These are phyloP conservation scores for Lobophora halterata DNA, from an alignment of 2,888 invertebrate species.

Conservation along the genomic window DNA sequence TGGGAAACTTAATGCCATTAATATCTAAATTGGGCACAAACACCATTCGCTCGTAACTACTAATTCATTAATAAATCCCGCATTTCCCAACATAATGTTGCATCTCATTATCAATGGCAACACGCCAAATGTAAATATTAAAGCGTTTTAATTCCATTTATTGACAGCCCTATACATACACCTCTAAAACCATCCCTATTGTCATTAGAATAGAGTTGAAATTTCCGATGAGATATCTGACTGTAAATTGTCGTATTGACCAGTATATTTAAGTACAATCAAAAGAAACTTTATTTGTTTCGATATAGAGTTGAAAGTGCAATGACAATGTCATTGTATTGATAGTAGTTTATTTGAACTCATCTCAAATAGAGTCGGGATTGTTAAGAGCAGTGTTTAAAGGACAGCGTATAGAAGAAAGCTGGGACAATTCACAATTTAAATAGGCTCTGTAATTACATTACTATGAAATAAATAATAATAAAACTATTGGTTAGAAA, in stretches of 20 bases:
- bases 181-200: constrained; percentile 4
- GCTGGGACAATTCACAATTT: constrained; percentile 5
- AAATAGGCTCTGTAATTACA: too few species aligned
- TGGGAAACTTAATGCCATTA: constrained; percentile 12
- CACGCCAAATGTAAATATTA: constrained; percentile 51
- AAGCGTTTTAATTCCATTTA: constrained; percentile 53
- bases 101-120: constrained; percentile 52
- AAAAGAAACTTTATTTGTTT: too few species aligned
- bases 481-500: too few species aligned
- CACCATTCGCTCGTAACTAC: constrained; percentile 24
- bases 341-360: constrained; percentile 31
- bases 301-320: too few species aligned
- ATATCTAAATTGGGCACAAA: constrained; percentile 23
- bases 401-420: constrained; percentile 5
- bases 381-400: constrained; percentile 48
- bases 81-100: constrained; percentile 34
- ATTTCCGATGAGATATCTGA: too few species aligned
- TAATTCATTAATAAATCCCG: constrained; percentile 25
- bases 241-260: too few species aligned
- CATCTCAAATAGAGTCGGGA: constrained; percentile 37
- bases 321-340: constrained; percentile 12
- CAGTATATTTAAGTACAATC: too few species aligned
- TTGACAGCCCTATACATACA: constrained; percentile 17
- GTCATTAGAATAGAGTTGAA: constrained; percentile 1
- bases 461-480: too few species aligned